Evolutionary conservation across 2,113 vertebrate species (phyloP), one percentile per base, ranked within the genome.

Genomic region (Corythornis madagascariensis): DNA sequence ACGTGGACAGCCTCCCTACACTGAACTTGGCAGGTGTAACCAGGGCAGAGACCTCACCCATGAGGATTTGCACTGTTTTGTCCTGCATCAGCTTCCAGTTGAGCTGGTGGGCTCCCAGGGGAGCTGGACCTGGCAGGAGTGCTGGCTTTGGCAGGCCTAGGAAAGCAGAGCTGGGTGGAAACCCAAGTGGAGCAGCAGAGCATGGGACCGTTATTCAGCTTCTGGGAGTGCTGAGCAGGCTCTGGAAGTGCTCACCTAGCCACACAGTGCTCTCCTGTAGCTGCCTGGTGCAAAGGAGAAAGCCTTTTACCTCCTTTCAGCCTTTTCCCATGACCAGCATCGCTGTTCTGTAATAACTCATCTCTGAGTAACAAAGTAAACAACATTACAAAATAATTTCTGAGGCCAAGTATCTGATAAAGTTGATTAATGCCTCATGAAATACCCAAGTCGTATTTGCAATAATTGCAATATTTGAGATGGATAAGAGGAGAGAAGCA

Each of bases 301-400:
- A 96, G 75, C 65, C 75, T 92, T 95, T 95, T 52, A 82, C 89
- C 86, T 94, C 76, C 83, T 95, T 93, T 81, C 47, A 83, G 88
- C 48, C 40, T 88, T 86, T 90, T 94, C 92, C 88, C 88, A 95
- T 82, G 77, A 74, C 65, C 81, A 89, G 28, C 8, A 3, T 69
- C 53, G 43, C 69, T 56, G 57, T 86, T 88, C 76, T 40, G 57
- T 66, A 95, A 85, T 92, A 93, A 90, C 55, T 89, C 87, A 89
- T 83, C 60, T 87, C 92, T 96, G 96, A 97, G 94, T 95, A 95
- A 97, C 71, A 94, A 95, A 95, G 92, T 80, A 95, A 97, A 95
- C 71, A 95, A 56, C 72, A 91, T 97, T 96, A 94, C 93, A 89
- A 95, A 96, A 95, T 73, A 93, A 96, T 92, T 95, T 93, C 93